Percentiles rank a stretch among this genome's conserved stretches.
phyloP scores from a whole-genome alignment of 2,113 vertebrate species.

The Colossoma macropomum region DNA sequence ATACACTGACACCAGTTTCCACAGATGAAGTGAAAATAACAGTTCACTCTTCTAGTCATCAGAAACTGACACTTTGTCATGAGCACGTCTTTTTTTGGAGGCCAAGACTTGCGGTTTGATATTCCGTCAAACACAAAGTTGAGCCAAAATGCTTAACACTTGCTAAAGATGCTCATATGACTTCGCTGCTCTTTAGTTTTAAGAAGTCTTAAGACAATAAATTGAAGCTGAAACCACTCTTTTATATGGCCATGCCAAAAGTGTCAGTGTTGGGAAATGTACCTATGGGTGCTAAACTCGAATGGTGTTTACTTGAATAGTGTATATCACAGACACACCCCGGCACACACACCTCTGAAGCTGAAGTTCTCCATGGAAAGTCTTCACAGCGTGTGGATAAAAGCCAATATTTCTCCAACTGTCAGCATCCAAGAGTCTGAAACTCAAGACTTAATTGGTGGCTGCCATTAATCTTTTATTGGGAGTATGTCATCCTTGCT shows the following conservation, averaged over 20 bases:
- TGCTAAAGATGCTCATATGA: not conserved
- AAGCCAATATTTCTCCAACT: not conserved
- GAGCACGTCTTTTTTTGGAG: conserved; percentile 30
- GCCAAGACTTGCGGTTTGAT: conserved; percentile 30
- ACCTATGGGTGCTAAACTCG: conserved; percentile 4
- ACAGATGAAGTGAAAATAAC: conserved; percentile 13
- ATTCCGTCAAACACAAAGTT: conserved; percentile 30
- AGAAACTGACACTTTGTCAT: conserved; percentile 43
- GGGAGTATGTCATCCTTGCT: conserved; percentile 1
- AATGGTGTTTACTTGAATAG: not conserved
- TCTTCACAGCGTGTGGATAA: conserved; percentile 47
- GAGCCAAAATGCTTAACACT: conserved; percentile 2
- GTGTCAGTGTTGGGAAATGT: not conserved
- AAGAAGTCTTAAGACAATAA: not conserved
- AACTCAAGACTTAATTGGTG: conserved; percentile 9
- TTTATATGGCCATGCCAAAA: not conserved
- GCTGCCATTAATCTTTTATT: conserved; percentile 20
- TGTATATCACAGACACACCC: not conserved
- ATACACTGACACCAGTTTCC: not conserved
- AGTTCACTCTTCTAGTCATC: not conserved
- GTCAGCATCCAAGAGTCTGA: not conserved
- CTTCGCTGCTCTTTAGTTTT: not conserved
- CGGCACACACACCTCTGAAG: conserved; percentile 61
- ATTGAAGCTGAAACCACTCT: not conserved
- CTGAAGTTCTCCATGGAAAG: conserved; percentile 62